Base-by-base conservation (phyloP, 2,113 vertebrate species). In the Alethe diademata region DNA sequence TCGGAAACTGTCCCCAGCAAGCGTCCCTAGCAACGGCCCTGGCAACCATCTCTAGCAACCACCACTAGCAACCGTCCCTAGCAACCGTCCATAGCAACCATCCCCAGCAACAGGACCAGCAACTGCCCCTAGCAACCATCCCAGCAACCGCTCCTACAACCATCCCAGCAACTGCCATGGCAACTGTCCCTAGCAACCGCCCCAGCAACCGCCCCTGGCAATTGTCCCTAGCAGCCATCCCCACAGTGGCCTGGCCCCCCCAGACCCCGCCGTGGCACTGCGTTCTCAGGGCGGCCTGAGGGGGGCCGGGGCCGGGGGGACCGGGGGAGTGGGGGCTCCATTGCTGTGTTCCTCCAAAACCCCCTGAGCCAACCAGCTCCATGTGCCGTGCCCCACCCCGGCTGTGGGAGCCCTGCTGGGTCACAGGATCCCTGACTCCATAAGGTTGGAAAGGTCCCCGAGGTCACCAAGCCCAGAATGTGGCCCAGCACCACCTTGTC, bases 241-340 rank as follows among this genome's bases (percentile, higher is more conserved):
- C 43, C 43, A 42, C 40, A 45, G 43, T 43, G 8, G 18, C 22
- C 47, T 50, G 47, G 23, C 47, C 24, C 23, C 23, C 47, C 47
- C 23, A 24, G 47, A 48, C 48, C 48, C 48, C 4, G 24, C 28
- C 2, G 8, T 2, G 12, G 35, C 22, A 0, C 53, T 5, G 23
- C 2, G 11, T 70, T 51, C 42, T 73, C 14, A 4, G 47, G 47
- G 23, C 28, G 25, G 45, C 38, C n/a, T 6, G 3, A 12, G 35
- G 29, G 24, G 0, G 0, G 3, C 16, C 4, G 0, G 18, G 48
- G 18, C 14, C 48, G 9, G n/a, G 23, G 47, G 11, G 4, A 3
- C 12, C 36, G 48, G 22, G n/a, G 28, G 0, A 19, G 2, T 6
- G 14, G 8, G 26, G 12, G 23, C 14, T 50, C 6, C 22, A 5